A percentile compares a stretch with the other conserved stretches of the same genome.
These are phyloP conservation scores for Hoplias malabaricus DNA, from an alignment of 2,113 vertebrate species.

Conservation along the genomic window DNA sequence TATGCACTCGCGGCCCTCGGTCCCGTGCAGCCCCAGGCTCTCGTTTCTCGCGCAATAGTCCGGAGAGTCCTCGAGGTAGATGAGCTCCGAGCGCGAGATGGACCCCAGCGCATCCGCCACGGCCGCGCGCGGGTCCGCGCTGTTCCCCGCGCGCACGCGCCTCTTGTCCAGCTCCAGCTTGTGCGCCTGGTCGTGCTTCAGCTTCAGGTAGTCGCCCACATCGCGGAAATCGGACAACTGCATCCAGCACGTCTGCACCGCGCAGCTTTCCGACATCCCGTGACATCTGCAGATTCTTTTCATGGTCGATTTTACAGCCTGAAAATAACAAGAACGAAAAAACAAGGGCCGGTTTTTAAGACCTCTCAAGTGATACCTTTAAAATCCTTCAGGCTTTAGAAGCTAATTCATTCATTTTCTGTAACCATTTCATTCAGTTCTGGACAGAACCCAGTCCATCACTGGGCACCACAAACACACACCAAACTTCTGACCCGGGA, in stretches of 20 bases:
- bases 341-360: too few species aligned
- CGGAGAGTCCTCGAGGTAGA: constrained; percentile 94
- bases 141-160: constrained; percentile 82
- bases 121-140: constrained; percentile 81
- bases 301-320: constrained; percentile 91
- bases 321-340: neutral
- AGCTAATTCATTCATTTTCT: too few species aligned
- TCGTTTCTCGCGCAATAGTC: constrained; percentile 88
- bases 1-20: constrained; percentile 90
- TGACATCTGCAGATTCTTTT: constrained; percentile 92
- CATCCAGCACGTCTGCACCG: constrained; percentile 93
- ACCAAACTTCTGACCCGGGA: too few species aligned
- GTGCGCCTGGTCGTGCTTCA: constrained; percentile 84
- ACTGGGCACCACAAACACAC: too few species aligned
- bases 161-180: constrained; percentile 89
- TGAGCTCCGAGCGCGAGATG: constrained; percentile 77
- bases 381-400: neutral
- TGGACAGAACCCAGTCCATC: too few species aligned
- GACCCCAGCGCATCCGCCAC: constrained; percentile 77
- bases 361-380: too few species aligned
- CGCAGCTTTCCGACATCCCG: constrained; percentile 96
- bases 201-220: constrained; percentile 87
- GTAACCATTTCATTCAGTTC: too few species aligned
- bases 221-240: constrained; percentile 90
- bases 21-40: constrained; percentile 87